Evolutionary conservation across 2,888 invertebrate genomes (phyloP).

Genomic region (Creontiades dilutus): DNA sequence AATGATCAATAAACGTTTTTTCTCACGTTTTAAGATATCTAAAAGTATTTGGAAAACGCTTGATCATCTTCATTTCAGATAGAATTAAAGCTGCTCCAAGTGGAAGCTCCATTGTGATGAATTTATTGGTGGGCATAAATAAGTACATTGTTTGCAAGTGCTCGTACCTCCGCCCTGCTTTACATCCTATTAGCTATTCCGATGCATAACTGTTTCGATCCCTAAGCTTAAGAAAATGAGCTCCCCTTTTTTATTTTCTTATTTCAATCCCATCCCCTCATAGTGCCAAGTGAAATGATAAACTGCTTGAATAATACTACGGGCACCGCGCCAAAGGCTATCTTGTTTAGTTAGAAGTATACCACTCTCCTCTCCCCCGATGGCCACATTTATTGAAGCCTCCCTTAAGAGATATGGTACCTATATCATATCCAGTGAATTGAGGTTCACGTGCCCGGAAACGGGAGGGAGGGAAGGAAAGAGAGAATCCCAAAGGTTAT

Average conservation of each 20-base stretch:
- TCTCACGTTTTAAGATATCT: too few species aligned
- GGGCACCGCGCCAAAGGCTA: slow-evolving; percentile 58
- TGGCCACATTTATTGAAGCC: slow-evolving; percentile 65
- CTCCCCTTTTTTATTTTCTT: slow-evolving; percentile 13
- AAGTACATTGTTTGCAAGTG: neutral
- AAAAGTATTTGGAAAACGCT: too few species aligned
- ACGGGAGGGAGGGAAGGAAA: neutral
- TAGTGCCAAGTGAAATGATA: slow-evolving; percentile 60
- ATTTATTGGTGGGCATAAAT: neutral
- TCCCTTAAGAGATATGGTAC: slow-evolving; percentile 58
- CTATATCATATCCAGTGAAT: slow-evolving; percentile 65
- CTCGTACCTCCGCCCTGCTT: neutral
- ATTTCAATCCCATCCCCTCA: slow-evolving; percentile 51
- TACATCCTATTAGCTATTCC: slow-evolving; percentile 10
- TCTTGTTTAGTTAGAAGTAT: slow-evolving; percentile 38
- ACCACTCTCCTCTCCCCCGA: neutral
- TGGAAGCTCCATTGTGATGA: too few species aligned
- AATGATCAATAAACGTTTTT: too few species aligned
- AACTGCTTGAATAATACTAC: slow-evolving; percentile 62
- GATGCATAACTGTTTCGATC: slow-evolving; percentile 34
- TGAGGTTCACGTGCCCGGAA: slow-evolving; percentile 42
- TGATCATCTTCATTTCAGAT: too few species aligned
- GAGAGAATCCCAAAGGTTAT: slow-evolving; percentile 56
- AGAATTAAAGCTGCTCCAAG: too few species aligned
- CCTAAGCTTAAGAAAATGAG: slow-evolving; percentile 37